Percentiles rank a stretch among this genome's conserved stretches.
phyloP scores from a whole-genome alignment of 2,888 invertebrate genomes.

The Diarsia rubi region DNA sequence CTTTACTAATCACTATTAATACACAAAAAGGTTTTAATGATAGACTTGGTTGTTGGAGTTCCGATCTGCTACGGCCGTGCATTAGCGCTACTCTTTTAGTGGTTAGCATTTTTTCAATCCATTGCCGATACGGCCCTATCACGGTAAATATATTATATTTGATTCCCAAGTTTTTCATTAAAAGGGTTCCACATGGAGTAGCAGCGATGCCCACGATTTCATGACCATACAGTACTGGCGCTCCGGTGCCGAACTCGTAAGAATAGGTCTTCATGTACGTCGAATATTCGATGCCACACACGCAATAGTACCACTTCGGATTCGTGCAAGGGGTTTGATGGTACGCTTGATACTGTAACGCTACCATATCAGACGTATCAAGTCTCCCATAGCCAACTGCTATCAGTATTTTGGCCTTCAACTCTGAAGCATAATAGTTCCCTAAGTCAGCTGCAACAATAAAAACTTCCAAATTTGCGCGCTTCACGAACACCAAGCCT shows the following conservation, averaged over 20 bases:
- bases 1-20: slow-evolving; percentile 68
- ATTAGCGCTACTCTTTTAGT: slow-evolving; percentile 23
- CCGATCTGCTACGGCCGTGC: slow-evolving; percentile 7
- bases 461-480: slow-evolving; percentile 71
- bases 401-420: slow-evolving; percentile 70
- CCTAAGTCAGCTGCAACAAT: slow-evolving; percentile 72
- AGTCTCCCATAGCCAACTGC: slow-evolving; percentile 78
- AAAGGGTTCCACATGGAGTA: slow-evolving; percentile 72
- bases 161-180: slow-evolving; percentile 56
- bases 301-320: slow-evolving; percentile 82
- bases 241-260: slow-evolving; percentile 79
- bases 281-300: slow-evolving; percentile 79
- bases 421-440: slow-evolving; percentile 75
- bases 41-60: slow-evolving; percentile 16
- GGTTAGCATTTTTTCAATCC: slow-evolving; percentile 76
- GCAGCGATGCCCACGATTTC: slow-evolving; percentile 78
- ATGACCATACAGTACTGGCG: slow-evolving; percentile 73
- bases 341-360: slow-evolving; percentile 77
- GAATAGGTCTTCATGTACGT: slow-evolving; percentile 65
- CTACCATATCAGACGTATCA: slow-evolving; percentile 58
- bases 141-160: slow-evolving; percentile 82
- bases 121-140: slow-evolving; percentile 77
- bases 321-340: slow-evolving; percentile 77
- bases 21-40: slow-evolving; percentile 54
- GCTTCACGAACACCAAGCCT: slow-evolving; percentile 75